These are phyloP conservation scores for Pygoscelis adeliae DNA, from an alignment of 2,113 vertebrate species.

Conservation along the genomic window DNA sequence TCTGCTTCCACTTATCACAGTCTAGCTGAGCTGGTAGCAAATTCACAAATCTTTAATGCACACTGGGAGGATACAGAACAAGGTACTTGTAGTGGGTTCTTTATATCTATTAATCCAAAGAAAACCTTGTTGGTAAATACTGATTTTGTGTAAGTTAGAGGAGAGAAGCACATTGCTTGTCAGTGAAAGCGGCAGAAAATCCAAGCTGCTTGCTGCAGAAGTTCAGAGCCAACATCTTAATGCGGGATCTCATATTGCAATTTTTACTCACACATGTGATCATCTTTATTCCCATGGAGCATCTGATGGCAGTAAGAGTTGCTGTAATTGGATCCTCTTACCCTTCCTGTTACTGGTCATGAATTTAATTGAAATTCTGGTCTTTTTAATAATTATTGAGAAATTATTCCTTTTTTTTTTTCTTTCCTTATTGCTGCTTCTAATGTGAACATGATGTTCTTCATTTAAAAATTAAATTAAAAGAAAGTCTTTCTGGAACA, in stretches of 20 bases:
- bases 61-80: not conserved
- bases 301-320: not conserved
- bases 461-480: slow-evolving; percentile 33
- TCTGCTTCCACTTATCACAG: not conserved
- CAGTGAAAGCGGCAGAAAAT: not conserved
- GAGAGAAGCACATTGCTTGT: not conserved
- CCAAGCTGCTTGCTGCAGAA: not conserved
- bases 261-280: not conserved
- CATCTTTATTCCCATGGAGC: not conserved
- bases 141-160: not conserved
- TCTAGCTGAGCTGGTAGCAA: not conserved
- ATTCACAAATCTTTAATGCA: not conserved
- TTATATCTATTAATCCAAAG: not conserved
- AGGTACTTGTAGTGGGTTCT: not conserved
- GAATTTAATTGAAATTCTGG: slow-evolving; percentile 33
- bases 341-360: slow-evolving; percentile 3
- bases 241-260: not conserved
- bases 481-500: not conserved
- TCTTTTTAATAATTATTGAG: slow-evolving; percentile 24
- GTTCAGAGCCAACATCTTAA: not conserved
- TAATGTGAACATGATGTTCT: slow-evolving; percentile 21
- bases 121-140: not conserved
- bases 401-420: not conserved
- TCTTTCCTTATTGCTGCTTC: not conserved
- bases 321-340: slow-evolving; percentile 20